Conservation (phyloP, 2,113 vertebrate genomes). For the Isichthys henryi region DNA sequence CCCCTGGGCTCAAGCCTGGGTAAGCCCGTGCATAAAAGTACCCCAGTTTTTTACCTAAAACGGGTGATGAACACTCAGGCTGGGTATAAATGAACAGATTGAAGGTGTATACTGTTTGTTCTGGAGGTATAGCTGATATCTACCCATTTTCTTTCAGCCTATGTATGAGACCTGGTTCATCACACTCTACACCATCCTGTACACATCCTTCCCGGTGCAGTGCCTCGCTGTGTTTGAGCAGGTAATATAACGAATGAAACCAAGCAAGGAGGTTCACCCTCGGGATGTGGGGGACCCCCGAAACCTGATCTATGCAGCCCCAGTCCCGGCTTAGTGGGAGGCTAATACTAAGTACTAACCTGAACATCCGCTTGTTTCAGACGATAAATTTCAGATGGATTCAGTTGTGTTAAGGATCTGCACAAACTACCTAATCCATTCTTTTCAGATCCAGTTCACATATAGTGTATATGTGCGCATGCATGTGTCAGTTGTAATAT, state of each 20-base stretch:
- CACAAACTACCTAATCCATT: background rate
- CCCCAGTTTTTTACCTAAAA: background rate
- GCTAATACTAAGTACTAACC: background rate
- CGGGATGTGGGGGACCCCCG: background rate
- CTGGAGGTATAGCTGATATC: background rate
- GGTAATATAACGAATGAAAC: constrained; percentile 54
- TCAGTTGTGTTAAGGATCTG: background rate
- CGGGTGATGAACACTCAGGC: background rate
- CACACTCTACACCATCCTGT: constrained; percentile 71
- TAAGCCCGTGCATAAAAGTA: background rate
- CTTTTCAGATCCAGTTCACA: background rate
- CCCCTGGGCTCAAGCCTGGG: background rate
- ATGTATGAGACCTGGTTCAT: constrained; percentile 88
- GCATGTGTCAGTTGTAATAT: background rate
- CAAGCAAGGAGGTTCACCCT: background rate
- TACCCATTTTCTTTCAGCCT: constrained; percentile 52
- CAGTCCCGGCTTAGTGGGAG: background rate
- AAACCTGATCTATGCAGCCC: background rate
- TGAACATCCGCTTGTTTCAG: background rate
- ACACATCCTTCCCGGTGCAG: constrained; percentile 65
- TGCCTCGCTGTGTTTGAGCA: constrained; percentile 76
- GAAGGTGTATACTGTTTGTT: background rate
- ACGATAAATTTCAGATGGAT: background rate
- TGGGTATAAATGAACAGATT: background rate
- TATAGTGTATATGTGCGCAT: background rate